These are phyloP conservation scores for Drosophila nigritarsus DNA, from an alignment of 2,888 invertebrate genomes.

Conservation along the genomic window DNA sequence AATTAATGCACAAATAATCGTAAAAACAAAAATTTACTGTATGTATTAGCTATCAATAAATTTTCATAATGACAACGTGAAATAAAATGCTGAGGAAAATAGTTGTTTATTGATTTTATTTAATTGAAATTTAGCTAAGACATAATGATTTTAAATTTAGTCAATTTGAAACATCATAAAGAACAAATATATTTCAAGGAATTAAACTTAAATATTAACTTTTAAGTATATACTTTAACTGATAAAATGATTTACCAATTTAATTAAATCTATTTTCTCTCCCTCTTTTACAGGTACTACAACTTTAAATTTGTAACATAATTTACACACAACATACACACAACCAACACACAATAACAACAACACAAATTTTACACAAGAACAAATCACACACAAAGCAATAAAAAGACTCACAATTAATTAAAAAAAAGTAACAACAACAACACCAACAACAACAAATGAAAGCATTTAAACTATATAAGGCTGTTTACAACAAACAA, in stretches of 20 bases:
- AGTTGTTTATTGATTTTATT: background rate
- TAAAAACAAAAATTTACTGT: background rate
- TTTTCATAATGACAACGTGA: background rate
- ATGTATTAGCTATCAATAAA: background rate
- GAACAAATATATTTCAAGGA: background rate
- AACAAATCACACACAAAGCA: constrained; percentile 49
- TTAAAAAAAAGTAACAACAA: constrained; percentile 37
- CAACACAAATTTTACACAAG: background rate
- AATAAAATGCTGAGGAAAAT: background rate
- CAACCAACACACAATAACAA: constrained; percentile 17
- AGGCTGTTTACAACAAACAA: constrained; percentile 41
- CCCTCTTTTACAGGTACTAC: constrained; percentile 63
- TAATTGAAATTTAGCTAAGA: background rate
- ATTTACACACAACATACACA: constrained; percentile 16
- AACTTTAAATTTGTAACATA: constrained; percentile 54
- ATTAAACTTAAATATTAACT: background rate
- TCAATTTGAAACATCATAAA: background rate
- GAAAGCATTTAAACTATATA: constrained; percentile 59
- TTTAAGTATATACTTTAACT: background rate
- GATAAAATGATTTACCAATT: background rate
- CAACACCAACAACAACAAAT: constrained; percentile 28
- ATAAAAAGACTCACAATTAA: constrained; percentile 64
- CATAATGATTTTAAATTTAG: background rate
- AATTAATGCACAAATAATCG: background rate
- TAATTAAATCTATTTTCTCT: constrained; percentile 18